Base-by-base conservation (phyloP, 2,797 vertebrate genomes). In the Macropodus opercularis region DNA sequence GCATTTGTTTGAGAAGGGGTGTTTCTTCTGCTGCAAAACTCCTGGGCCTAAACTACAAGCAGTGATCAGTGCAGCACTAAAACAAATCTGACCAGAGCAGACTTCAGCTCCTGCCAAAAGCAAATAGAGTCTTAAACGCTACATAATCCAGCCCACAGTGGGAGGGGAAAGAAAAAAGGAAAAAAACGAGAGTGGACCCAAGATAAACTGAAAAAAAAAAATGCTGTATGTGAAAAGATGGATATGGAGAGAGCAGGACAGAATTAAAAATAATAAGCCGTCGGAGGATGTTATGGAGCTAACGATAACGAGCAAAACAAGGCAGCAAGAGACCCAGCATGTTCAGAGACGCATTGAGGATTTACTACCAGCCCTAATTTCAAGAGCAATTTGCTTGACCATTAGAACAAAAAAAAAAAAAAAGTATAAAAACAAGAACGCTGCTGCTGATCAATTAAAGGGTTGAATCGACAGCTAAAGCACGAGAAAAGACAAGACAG, bases 41-140 rank as follows among this genome's bases (percentile, higher is more conserved):
- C 57, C 31, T 21, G 36, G 51, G 39, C 57, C 50, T 23, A 64
- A 3, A 58, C 39, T 58, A 64, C 64, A 57, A 59, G 41, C 60
- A 36, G 62, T 35, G 26, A 73, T 64, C 58, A 69, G 50, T 12
- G 26, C 13, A 51, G 43, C 38, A 69, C 60, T 77, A 38, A 64
- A 75, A 69, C 72, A 77, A 62, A 81, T 79, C 49, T 71, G 72
- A 62, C 72, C 56, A 44, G 56, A 39, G 69, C 62, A 51, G 63
- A 59, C 31, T 63, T 23, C 41, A 53, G 15, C 52, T 66, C 54
- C 58, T 72, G 66, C 69, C 62, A 80, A 75, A 61, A 71, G 67
- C 50, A 69, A 77, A 79, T 46, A 54, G 53, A 79, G 54, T 68
- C 66, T 67, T 61, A 74, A 69, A 75, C 12, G 38, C 62, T 34